Evolutionary conservation across 1,140 invertebrate genomes (phyloP).

Genomic region (Drosophila yakuba): DNA sequence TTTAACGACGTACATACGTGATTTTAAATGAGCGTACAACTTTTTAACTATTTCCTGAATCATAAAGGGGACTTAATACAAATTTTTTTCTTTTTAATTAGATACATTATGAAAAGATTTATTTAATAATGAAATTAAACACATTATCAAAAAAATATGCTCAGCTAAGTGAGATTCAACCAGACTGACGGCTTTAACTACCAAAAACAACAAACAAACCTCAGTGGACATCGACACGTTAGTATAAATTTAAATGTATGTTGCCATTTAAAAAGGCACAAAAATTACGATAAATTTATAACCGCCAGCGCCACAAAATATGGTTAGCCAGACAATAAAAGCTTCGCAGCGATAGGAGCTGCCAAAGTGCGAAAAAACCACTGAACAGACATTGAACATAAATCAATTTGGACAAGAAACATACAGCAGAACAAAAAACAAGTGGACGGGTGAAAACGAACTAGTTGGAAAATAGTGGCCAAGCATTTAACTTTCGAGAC

Average conservation of each 20-base stretch:
- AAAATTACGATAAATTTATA: slow-evolving; percentile 81
- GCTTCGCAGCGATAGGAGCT: slow-evolving; percentile 36
- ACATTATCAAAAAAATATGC: not conserved
- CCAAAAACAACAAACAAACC: slow-evolving; percentile 7
- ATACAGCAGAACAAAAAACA: slow-evolving; percentile 29
- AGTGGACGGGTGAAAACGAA: slow-evolving; percentile 16
- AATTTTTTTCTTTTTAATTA: no score
- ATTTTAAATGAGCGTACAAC: no score
- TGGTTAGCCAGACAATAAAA: slow-evolving; percentile 72
- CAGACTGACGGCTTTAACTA: not conserved
- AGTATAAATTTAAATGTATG: slow-evolving; percentile 77
- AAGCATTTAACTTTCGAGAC: slow-evolving; percentile 72
- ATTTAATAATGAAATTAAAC: not conserved
- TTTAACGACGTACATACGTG: no score
- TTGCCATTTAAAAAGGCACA: slow-evolving; percentile 64
- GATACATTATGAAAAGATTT: not conserved
- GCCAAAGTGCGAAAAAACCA: slow-evolving; percentile 34
- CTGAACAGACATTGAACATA: slow-evolving; percentile 48
- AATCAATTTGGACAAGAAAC: slow-evolving; percentile 74
- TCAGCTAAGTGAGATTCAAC: not conserved
- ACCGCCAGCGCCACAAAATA: slow-evolving; percentile 70
- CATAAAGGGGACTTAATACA: no score
- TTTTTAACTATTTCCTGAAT: no score
- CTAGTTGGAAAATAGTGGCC: slow-evolving; percentile 50
- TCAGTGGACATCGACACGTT: slow-evolving; percentile 63